Percentiles rank a stretch among this genome's conserved stretches.
Conservation (phyloP, 2,888 invertebrate species). For the Pheosia gnoma region DNA sequence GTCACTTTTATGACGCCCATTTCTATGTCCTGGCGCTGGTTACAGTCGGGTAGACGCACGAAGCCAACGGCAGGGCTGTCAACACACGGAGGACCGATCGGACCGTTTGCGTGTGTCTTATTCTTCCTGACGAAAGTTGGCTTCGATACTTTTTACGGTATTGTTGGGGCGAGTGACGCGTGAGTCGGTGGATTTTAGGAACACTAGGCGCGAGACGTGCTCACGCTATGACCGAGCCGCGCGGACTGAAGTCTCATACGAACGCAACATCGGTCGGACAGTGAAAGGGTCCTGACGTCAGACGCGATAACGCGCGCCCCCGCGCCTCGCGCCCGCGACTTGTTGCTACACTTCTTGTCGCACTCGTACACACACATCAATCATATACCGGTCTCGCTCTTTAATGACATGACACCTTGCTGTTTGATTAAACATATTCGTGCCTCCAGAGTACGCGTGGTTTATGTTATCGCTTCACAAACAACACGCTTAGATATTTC, state of each 20-base stretch:
- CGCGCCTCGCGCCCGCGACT: constrained; percentile 57
- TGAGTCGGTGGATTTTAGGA: constrained; percentile 63
- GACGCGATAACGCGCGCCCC: constrained; percentile 75
- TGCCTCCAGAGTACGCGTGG: constrained; percentile 45
- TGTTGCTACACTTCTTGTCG: constrained; percentile 73
- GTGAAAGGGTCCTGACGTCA: constrained; percentile 86
- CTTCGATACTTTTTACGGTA: constrained; percentile 48
- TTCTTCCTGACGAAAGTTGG: constrained; percentile 46
- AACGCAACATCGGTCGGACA: constrained; percentile 68
- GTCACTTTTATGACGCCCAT: constrained; percentile 80
- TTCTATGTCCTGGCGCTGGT: constrained; percentile 31
- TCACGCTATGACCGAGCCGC: constrained; percentile 82
- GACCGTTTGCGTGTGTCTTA: constrained; percentile 66
- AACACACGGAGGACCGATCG: constrained; percentile 67
- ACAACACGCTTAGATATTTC: constrained; percentile 43
- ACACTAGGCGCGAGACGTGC: constrained; percentile 73
- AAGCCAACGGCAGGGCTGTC: constrained; percentile 33
- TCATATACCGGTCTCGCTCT: constrained; percentile 64
- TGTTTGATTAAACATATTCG: constrained; percentile 57
- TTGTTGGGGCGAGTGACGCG: constrained; percentile 60
- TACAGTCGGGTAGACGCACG: constrained; percentile 14
- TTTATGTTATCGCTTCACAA: constrained; percentile 50
- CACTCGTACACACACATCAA: constrained; percentile 40
- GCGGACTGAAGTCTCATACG: constrained; percentile 67
- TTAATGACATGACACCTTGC: constrained; percentile 59